Percentiles rank a stretch among this genome's conserved stretches.
phyloP scores from a whole-genome alignment of 2,888 invertebrate species.

The Microdon myrmicae region DNA sequence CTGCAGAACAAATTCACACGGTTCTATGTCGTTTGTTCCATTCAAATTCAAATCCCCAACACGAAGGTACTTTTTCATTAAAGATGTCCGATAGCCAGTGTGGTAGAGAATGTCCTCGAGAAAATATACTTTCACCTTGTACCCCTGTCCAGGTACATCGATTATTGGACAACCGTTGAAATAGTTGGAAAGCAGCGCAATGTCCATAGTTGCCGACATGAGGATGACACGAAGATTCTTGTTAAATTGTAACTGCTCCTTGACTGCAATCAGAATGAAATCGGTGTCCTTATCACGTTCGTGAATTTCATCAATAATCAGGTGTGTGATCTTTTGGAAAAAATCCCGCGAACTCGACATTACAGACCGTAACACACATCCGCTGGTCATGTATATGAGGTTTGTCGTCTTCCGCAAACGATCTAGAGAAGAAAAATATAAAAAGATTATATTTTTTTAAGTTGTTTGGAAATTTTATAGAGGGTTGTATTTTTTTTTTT shows the following conservation, averaged over 20 bases:
- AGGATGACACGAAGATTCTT: constrained; percentile 83
- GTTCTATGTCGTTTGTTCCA: constrained; percentile 33
- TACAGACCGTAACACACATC: constrained; percentile 77
- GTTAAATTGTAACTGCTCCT: constrained; percentile 77
- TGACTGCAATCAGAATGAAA: constrained; percentile 87
- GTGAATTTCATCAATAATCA: constrained; percentile 94
- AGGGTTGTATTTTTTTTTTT: too few species aligned
- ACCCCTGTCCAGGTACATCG: constrained; percentile 79
- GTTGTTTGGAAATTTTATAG: too few species aligned
- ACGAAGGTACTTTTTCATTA: constrained; percentile 57
- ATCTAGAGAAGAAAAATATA: constrained; percentile 53
- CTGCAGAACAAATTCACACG: constrained; percentile 67
- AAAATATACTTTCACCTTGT: constrained; percentile 79
- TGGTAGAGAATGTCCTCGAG: constrained; percentile 83
- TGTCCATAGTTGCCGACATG: constrained; percentile 95
- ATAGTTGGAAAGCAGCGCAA: constrained; percentile 81
- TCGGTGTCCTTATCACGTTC: constrained; percentile 94
- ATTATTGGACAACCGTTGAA: constrained; percentile 84
- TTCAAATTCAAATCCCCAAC: constrained; percentile 17
- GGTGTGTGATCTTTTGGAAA: constrained; percentile 73
- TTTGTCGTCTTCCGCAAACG: constrained; percentile 58
- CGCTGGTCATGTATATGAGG: constrained; percentile 63
- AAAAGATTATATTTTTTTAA: too few species aligned
- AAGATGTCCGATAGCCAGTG: constrained; percentile 60
- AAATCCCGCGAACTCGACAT: constrained; percentile 75